Evolutionary conservation across 1,140 invertebrate genomes (phyloP).

Genomic region (Calycopis cecrops): DNA sequence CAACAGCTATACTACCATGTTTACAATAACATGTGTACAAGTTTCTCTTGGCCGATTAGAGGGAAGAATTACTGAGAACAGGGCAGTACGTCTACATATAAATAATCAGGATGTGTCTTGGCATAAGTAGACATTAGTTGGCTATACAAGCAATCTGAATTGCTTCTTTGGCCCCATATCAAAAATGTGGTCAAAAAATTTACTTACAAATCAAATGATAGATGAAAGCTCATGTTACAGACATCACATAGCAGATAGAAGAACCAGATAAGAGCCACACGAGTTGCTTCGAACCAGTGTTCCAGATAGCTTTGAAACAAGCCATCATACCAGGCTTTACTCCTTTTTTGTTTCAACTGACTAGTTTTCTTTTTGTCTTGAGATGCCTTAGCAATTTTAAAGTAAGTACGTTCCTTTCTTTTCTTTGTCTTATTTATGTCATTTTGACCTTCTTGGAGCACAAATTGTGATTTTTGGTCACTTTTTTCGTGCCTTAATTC

Average conservation of each 20-base stretch:
- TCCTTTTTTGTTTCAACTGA: slow-evolving; percentile 60
- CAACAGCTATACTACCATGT: too few relatives aligned
- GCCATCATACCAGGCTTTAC: slow-evolving; percentile 62
- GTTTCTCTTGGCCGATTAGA: too few relatives aligned
- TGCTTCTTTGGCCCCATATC: too few relatives aligned
- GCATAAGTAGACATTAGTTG: too few relatives aligned
- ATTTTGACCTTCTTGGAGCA: slow-evolving; percentile 53
- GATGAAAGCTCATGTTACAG: slow-evolving; percentile 83
- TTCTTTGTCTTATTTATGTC: slow-evolving; percentile 53
- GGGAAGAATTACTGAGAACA: too few relatives aligned
- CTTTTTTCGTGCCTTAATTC: slow-evolving; percentile 45
- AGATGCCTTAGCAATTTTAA: slow-evolving; percentile 65
- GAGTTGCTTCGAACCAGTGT: slow-evolving; percentile 81
- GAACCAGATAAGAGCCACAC: slow-evolving; percentile 84
- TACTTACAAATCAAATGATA: slow-evolving; percentile 85
- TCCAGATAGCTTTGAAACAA: slow-evolving; percentile 76
- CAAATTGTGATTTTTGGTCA: slow-evolving; percentile 45
- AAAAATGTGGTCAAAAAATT: not conserved
- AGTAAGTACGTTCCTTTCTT: slow-evolving; percentile 67
- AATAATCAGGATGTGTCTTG: too few relatives aligned
- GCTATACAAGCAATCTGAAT: too few relatives aligned
- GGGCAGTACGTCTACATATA: too few relatives aligned
- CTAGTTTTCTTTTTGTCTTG: slow-evolving; percentile 69
- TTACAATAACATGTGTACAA: too few relatives aligned
- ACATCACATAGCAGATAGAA: slow-evolving; percentile 86